Conservation (phyloP, 2,888 invertebrate species). For the Harpalus rufipes region DNA sequence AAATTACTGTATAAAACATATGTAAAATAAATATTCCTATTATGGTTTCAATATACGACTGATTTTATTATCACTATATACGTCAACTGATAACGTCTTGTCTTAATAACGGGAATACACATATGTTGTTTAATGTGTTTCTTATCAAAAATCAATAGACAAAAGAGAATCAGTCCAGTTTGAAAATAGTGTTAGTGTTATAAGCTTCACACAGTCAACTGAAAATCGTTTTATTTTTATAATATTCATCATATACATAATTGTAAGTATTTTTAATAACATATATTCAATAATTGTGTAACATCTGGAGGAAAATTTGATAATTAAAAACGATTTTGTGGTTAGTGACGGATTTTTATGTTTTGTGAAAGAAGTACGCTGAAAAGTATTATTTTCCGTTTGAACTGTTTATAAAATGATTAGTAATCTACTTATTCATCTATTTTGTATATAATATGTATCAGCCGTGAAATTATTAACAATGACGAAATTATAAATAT, state of each 20-base stretch:
- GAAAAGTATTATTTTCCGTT: too few species aligned
- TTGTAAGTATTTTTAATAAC: constrained; percentile 9
- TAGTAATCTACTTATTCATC: too few species aligned
- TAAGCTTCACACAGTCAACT: not conserved
- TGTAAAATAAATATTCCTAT: not conserved
- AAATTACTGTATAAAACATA: not conserved
- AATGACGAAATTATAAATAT: not conserved
- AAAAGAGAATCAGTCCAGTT: constrained; percentile 32
- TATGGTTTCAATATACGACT: constrained; percentile 5
- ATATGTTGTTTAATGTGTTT: constrained; percentile 29
- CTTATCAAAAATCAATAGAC: constrained; percentile 49
- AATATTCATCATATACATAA: not conserved
- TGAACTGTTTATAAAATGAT: too few species aligned
- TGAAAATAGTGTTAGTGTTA: constrained; percentile 3
- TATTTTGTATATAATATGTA: not conserved
- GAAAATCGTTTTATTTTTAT: not conserved
- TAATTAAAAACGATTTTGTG: not conserved
- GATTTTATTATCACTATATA: constrained; percentile 20
- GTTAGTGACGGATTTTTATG: not conserved
- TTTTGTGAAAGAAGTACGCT: not conserved
- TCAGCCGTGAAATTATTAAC: not conserved
- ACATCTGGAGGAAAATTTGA: not conserved
- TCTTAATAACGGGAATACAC: constrained; percentile 48
- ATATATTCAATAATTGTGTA: too few species aligned
- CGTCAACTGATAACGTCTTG: constrained; percentile 33